Percentiles rank a stretch among this genome's conserved stretches.
phyloP scores from a whole-genome alignment of 1,140 invertebrate species.

The Diorhabda sublineata region DNA sequence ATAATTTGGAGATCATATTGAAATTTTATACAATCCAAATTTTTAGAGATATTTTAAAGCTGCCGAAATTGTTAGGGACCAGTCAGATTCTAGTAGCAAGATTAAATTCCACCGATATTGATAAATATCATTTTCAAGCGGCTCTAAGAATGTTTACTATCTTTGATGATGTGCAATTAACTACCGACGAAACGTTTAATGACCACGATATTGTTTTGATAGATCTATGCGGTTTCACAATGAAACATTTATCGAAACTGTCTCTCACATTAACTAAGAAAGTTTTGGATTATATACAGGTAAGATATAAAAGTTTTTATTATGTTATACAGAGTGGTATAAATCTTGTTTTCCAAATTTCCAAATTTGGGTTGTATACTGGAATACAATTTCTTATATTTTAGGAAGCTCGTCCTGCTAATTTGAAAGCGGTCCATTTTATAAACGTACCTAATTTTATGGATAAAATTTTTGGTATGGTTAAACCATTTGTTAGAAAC shows the following conservation, averaged over 20 bases:
- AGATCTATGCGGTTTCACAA: conserved; percentile 58
- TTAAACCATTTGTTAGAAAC: conserved; percentile 62
- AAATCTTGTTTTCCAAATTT: background rate
- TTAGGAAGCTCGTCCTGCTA: conserved; percentile 71
- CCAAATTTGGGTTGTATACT: background rate
- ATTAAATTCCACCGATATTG: conserved; percentile 56
- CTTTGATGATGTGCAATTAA: conserved; percentile 62
- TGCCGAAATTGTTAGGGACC: conserved; percentile 48
- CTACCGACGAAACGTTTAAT: conserved; percentile 51
- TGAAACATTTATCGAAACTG: conserved; percentile 59
- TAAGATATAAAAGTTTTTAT: conserved; percentile 18
- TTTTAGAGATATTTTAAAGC: conserved; percentile 57
- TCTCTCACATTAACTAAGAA: conserved; percentile 56
- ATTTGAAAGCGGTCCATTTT: conserved; percentile 70
- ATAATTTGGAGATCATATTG: no score
- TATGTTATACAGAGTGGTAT: background rate
- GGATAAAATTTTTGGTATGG: conserved; percentile 57
- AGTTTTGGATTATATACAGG: conserved; percentile 66
- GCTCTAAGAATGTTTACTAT: conserved; percentile 65
- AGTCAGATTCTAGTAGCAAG: conserved; percentile 54
- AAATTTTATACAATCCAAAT: background rate
- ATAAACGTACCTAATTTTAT: conserved; percentile 62
- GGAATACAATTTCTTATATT: conserved; percentile 32
- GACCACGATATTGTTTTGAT: conserved; percentile 67
- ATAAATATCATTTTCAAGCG: conserved; percentile 63